Conservation (phyloP, 2,888 invertebrate species). For the Synergus laeviventris region DNA sequence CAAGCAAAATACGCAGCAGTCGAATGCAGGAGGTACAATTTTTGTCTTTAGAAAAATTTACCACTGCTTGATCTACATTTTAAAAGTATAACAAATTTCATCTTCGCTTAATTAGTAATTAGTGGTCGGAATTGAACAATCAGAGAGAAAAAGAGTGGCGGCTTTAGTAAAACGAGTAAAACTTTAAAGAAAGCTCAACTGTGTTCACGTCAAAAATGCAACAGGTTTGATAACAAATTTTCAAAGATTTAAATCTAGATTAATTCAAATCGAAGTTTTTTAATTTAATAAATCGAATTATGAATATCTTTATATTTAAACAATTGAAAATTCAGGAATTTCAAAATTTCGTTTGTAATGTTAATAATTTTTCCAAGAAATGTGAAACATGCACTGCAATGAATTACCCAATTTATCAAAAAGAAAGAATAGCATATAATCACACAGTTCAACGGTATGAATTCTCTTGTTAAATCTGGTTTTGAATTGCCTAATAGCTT, state of each 20-base stretch:
- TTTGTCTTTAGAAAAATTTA: not conserved
- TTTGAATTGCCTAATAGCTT: constrained; percentile 9
- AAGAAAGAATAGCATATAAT: constrained; percentile 13
- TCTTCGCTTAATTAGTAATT: not conserved
- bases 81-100: not conserved
- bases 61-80: not conserved
- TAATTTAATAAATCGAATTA: not conserved
- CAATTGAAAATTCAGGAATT: not conserved
- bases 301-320: not conserved
- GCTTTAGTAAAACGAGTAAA: not conserved
- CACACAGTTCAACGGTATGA: constrained; percentile 10
- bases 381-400: not conserved
- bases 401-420: constrained; percentile 8
- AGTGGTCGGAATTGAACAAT: not conserved
- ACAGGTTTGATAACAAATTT: constrained; percentile 5
- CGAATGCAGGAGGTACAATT: not conserved
- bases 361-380: not conserved
- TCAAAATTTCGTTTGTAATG: not conserved
- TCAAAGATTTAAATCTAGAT: not conserved
- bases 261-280: not conserved
- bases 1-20: not conserved
- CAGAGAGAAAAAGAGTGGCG: not conserved
- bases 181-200: not conserved
- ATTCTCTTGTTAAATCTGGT: not conserved
- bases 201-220: not conserved